Conservation (phyloP, 2,113 vertebrate species). For the Phoxinus phoxinus region DNA sequence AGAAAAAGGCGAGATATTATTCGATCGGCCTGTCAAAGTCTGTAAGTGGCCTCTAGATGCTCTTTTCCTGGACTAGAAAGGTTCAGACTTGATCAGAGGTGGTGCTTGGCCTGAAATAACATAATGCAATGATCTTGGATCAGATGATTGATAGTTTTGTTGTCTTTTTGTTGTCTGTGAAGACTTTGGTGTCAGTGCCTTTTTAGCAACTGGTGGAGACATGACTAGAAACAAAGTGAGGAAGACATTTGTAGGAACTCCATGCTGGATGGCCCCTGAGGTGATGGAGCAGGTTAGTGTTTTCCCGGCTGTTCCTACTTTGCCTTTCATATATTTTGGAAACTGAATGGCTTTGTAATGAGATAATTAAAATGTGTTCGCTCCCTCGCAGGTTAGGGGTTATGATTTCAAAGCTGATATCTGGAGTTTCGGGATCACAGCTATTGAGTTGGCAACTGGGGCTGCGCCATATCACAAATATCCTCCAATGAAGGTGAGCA, state of each 20-base stretch:
- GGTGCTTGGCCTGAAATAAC: background rate
- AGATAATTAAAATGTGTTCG: background rate
- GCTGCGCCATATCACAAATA: constrained; percentile 99
- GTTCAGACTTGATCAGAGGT: background rate
- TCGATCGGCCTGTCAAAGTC: background rate
- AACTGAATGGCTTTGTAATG: background rate
- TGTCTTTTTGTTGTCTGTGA: constrained; percentile 53
- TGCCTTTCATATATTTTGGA: background rate
- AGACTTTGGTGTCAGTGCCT: constrained; percentile 97
- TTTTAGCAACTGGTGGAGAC: constrained; percentile 95
- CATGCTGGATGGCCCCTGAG: constrained; percentile 98
- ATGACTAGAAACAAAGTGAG: constrained; percentile 98
- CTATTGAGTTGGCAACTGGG: constrained; percentile 94
- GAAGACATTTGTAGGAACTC: constrained; percentile 97
- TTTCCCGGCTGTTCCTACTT: background rate
- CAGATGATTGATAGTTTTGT: background rate
- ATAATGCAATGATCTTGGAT: background rate
- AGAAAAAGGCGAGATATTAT: background rate
- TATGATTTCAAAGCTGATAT: constrained; percentile 99
- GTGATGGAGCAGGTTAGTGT: constrained; percentile 94
- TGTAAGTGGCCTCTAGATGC: background rate
- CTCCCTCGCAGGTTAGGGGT: constrained; percentile 84
- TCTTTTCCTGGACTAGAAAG: background rate
- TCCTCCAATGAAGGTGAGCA: constrained; percentile 93
- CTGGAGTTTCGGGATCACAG: constrained; percentile 99